Conservation (phyloP, 2,113 vertebrate species). For the Trichomycterus rosablanca region DNA sequence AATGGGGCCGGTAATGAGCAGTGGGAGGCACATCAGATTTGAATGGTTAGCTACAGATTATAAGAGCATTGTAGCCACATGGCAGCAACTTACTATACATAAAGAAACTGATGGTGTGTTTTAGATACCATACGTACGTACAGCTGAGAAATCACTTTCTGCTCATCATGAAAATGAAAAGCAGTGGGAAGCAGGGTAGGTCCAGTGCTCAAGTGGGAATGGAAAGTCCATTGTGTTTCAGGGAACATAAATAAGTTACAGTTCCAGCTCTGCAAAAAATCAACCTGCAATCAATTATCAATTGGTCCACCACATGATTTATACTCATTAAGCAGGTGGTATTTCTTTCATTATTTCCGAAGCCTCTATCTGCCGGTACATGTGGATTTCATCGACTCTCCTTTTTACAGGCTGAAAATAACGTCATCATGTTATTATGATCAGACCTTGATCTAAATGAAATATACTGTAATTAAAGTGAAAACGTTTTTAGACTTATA, state of each 20-base stretch:
- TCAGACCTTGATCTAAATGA: no score
- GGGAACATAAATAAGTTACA: conserved; percentile 46
- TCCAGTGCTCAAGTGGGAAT: conserved; percentile 29
- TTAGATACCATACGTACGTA: conserved; percentile 30
- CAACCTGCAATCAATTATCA: conserved; percentile 57
- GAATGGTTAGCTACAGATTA: conserved; percentile 61
- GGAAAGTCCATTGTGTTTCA: conserved; percentile 39
- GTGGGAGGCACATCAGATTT: conserved; percentile 62
- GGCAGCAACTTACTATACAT: no score
- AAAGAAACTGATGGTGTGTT: conserved; percentile 6
- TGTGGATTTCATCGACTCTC: conserved; percentile 31
- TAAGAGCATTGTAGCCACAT: conserved; percentile 26
- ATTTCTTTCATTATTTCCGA: conserved; percentile 31
- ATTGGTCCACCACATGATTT: conserved; percentile 55
- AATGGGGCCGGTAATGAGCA: conserved; percentile 71
- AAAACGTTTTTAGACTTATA: no score
- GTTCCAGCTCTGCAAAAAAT: conserved; percentile 53
- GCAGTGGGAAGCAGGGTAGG: conserved; percentile 31
- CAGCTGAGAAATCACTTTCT: conserved; percentile 25
- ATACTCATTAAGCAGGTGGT: conserved; percentile 44
- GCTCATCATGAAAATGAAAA: conserved; percentile 5
- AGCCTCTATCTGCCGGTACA: conserved; percentile 29
- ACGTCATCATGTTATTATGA: no score
- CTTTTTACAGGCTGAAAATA: no score
- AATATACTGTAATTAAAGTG: no score